A percentile compares a stretch with the other conserved stretches of the same genome.
These are phyloP conservation scores for Metalampra italica DNA, from an alignment of 2,888 invertebrate genomes.

Conservation along the genomic window DNA sequence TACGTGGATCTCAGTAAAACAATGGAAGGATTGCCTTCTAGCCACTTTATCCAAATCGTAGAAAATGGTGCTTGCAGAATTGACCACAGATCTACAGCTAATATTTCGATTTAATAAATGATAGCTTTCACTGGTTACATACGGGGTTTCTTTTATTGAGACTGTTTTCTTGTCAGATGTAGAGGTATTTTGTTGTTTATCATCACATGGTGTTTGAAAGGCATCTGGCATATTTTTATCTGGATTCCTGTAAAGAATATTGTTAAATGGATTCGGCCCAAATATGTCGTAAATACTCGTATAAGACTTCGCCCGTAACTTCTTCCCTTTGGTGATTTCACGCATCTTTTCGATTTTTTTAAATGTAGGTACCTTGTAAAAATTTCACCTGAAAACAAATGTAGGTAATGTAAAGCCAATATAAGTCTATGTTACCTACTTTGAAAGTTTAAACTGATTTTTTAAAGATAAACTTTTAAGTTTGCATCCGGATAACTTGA, in stretches of 20 bases:
- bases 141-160: conserved; percentile 20
- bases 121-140: conserved; percentile 48
- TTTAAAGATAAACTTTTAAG: conserved; percentile 5
- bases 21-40: conserved; percentile 55
- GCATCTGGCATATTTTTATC: conserved; percentile 12
- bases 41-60: conserved; percentile 59
- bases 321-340: conserved; percentile 16
- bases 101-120: conserved; percentile 35
- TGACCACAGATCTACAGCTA: conserved; percentile 33
- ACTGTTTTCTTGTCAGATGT: conserved; percentile 8
- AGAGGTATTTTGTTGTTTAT: conserved; percentile 8
- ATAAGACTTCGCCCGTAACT: conserved; percentile 36
- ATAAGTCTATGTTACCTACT: no score
- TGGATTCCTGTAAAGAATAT: conserved; percentile 21
- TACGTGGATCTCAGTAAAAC: conserved; percentile 30
- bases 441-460: background rate
- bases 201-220: background rate
- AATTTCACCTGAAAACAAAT: no score
- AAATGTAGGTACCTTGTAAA: background rate
- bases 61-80: conserved; percentile 59
- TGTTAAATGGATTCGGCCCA: conserved; percentile 26
- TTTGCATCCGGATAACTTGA: background rate
- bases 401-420: no score
- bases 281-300: conserved; percentile 45
- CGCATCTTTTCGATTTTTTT: conserved; percentile 17